Percentiles rank a stretch among this genome's conserved stretches.
These are phyloP conservation scores for Anaspis maculata DNA, from an alignment of 2,888 invertebrate species.

Conservation along the genomic window DNA sequence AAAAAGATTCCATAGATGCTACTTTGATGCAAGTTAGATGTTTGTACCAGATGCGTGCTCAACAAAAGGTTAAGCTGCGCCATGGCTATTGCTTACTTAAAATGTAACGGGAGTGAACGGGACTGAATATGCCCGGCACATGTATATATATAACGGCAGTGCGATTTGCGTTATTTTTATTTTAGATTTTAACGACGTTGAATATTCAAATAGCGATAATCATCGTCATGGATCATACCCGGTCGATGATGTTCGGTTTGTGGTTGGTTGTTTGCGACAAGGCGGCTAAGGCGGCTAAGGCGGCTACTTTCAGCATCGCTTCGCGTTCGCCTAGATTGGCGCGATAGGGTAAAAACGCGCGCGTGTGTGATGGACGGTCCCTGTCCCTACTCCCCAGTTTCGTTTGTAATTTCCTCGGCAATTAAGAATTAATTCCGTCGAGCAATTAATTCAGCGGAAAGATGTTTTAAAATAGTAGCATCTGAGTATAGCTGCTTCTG, in stretches of 20 bases:
- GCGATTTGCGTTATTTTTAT: conserved; percentile 6
- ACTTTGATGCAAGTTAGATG: no score
- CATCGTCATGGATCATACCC: conserved; percentile 2
- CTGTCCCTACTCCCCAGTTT: no score
- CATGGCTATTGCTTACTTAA: conserved; percentile 12
- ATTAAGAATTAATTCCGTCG: not conserved
- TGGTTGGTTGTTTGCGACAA: conserved; percentile 5
- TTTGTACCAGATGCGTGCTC: no score
- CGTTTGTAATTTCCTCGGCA: no score
- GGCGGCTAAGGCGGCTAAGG: no score
- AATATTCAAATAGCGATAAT: conserved; percentile 12
- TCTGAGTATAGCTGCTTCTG: not conserved
- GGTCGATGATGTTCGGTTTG: not conserved
- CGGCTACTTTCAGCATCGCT: no score
- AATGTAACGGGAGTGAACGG: conserved; percentile 11
- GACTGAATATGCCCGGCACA: no score
- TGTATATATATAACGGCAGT: conserved; percentile 11
- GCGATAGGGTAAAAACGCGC: no score
- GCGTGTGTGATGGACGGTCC: no score
- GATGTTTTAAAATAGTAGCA: not conserved
- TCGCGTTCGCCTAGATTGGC: no score
- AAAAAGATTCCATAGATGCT: no score
- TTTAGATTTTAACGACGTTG: conserved; percentile 9
- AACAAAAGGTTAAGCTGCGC: no score
- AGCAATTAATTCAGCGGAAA: not conserved